Evolutionary conservation across 1,140 invertebrate genomes (phyloP).

Genomic region (Dendroctonus valens): DNA sequence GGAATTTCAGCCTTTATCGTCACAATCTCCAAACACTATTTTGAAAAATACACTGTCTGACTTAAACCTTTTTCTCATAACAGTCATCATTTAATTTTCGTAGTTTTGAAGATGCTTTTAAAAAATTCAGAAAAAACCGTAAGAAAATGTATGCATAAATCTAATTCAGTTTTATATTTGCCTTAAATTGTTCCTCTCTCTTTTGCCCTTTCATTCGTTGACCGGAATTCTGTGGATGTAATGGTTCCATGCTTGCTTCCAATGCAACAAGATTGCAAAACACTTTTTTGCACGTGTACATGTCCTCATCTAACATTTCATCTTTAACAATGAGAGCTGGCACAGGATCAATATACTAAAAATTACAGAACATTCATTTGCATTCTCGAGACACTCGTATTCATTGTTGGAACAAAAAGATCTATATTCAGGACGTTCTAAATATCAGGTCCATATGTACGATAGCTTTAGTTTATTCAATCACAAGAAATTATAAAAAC

Average conservation of each 20-base stretch:
- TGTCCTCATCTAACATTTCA: conserved; percentile 78
- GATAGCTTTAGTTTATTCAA: no score
- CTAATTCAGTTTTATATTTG: conserved; percentile 2
- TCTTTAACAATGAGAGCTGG: conserved; percentile 79
- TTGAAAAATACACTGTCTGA: no score
- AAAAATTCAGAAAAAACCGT: no score
- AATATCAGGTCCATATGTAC: no score
- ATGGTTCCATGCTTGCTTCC: conserved; percentile 79
- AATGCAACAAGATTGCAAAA: conserved; percentile 79
- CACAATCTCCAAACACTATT: no score
- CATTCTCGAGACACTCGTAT: neutral
- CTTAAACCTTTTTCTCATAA: no score
- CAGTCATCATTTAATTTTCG: no score
- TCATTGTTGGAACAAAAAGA: neutral
- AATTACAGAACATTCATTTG: conserved; percentile 21
- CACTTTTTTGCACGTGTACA: conserved; percentile 84
- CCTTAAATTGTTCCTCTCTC: conserved; percentile 84
- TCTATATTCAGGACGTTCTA: no score
- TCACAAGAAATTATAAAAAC: no score
- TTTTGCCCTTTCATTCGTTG: conserved; percentile 60
- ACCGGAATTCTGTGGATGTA: conserved; percentile 65
- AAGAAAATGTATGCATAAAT: neutral
- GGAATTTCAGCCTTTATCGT: no score
- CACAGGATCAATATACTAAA: conserved; percentile 79
- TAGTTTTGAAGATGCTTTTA: no score